A percentile compares a stretch with the other conserved stretches of the same genome.
phyloP scores from a whole-genome alignment of 1,140 invertebrate species.

The Aphelinus certus region DNA sequence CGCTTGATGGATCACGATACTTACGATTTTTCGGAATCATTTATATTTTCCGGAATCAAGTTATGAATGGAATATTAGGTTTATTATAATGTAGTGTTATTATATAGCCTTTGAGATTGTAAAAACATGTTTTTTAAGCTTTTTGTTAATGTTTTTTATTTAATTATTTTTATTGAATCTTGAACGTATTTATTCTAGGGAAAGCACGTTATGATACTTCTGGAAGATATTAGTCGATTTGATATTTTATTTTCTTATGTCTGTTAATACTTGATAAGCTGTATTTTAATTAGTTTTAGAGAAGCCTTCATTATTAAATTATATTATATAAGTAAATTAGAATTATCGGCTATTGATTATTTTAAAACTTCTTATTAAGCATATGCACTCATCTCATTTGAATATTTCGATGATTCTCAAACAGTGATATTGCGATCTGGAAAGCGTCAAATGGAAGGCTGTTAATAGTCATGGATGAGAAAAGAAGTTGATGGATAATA shows the following conservation, averaged over 20 bases:
- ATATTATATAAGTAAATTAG: background rate
- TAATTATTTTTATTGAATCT: background rate
- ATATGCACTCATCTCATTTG: background rate
- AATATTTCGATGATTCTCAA: background rate
- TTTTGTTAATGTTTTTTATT: background rate
- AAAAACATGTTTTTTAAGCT: constrained; percentile 6
- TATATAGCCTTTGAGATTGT: background rate
- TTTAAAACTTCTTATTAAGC: background rate
- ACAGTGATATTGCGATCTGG: background rate
- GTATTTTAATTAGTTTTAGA: constrained; percentile 5
- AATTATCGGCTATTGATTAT: background rate
- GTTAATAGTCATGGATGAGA: constrained; percentile 5
- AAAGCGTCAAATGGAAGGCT: constrained; percentile 22
- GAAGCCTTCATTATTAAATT: background rate
- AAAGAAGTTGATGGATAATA: background rate
- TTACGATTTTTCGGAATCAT: background rate
- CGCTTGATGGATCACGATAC: background rate
- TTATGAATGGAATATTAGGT: background rate
- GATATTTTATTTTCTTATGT: background rate
- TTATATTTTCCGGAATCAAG: constrained; percentile 15
- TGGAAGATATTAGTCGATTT: background rate
- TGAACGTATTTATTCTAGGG: constrained; percentile 1
- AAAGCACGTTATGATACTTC: background rate
- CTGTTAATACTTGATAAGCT: background rate
- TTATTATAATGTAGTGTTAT: background rate